Percentiles rank a stretch among this genome's conserved stretches.
Conservation (phyloP, 2,888 invertebrate species). For the Drosophila pegasa region DNA sequence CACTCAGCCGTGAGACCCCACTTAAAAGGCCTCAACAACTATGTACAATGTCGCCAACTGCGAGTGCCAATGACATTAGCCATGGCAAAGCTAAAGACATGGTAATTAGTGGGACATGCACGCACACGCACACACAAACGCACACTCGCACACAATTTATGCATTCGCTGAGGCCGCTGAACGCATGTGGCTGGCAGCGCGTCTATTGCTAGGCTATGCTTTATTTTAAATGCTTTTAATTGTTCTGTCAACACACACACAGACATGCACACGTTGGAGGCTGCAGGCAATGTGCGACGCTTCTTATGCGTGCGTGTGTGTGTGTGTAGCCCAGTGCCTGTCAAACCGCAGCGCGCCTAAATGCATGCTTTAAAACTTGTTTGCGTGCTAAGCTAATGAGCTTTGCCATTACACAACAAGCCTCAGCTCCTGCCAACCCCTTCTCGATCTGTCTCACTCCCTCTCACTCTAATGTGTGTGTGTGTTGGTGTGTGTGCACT, state of each 20-base stretch:
- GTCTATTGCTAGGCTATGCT: conserved; percentile 72
- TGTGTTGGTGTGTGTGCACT: conserved; percentile 62
- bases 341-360: conserved; percentile 78
- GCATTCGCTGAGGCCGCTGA: conserved; percentile 66
- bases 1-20: conserved; percentile 19
- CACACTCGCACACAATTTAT: conserved; percentile 61
- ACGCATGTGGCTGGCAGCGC: conserved; percentile 52
- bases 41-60: conserved; percentile 50
- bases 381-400: conserved; percentile 81
- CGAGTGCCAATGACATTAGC: conserved; percentile 75
- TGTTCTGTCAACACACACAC: conserved; percentile 79
- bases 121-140: conserved; percentile 13
- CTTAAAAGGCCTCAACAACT: conserved; percentile 40
- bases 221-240: conserved; percentile 82
- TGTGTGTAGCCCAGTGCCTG: conserved; percentile 53
- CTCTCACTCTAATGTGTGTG: conserved; percentile 7
- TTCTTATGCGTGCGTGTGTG: conserved; percentile 22
- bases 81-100: conserved; percentile 76
- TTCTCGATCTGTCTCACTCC: conserved; percentile 20
- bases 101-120: conserved; percentile 73
- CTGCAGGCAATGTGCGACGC: conserved; percentile 43
- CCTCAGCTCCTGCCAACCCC: conserved; percentile 5
- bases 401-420: conserved; percentile 79
- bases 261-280: conserved; percentile 39
- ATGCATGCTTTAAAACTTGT: conserved; percentile 81